These are phyloP conservation scores for Dendrolimus punctatus DNA, from an alignment of 1,140 invertebrate genomes.

Conservation along the genomic window DNA sequence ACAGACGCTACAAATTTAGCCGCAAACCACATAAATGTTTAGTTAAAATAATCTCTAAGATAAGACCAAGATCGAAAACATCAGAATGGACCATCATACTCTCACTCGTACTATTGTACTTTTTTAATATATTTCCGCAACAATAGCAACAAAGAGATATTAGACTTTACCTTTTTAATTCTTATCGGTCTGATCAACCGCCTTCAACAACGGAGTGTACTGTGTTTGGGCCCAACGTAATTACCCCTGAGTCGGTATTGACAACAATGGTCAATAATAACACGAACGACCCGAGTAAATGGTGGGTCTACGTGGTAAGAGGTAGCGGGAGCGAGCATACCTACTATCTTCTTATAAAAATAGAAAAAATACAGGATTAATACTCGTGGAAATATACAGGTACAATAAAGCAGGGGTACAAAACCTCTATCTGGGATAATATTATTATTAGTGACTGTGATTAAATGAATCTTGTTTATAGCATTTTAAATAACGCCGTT, in stretches of 20 bases:
- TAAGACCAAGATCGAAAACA: too few species aligned
- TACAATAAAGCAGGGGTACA: not conserved
- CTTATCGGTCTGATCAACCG: conserved; percentile 1
- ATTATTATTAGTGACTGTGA: not conserved
- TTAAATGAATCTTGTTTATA: not conserved
- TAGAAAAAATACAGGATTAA: too few species aligned
- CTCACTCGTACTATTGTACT: not conserved
- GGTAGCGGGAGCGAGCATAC: not conserved
- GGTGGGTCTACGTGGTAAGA: not conserved
- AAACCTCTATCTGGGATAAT: not conserved
- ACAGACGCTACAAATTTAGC: too few species aligned
- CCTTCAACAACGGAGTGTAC: not conserved
- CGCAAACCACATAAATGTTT: too few species aligned
- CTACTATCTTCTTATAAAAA: too few species aligned
- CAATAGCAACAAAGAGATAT: conserved; percentile 15
- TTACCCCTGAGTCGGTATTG: conserved; percentile 4
- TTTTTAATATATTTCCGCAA: conserved; percentile 1
- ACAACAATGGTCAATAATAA: conserved; percentile 38
- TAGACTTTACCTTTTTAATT: conserved; percentile 8
- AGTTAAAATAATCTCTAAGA: too few species aligned
- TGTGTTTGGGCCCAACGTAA: not conserved
- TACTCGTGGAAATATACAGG: too few species aligned
- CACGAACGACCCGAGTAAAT: conserved; percentile 19
- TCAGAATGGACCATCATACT: too few species aligned
- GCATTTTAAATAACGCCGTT: not conserved